Percentiles rank a stretch among this genome's conserved stretches.
Conservation (phyloP, 2,888 invertebrate genomes). For the Orthosia cruda region DNA sequence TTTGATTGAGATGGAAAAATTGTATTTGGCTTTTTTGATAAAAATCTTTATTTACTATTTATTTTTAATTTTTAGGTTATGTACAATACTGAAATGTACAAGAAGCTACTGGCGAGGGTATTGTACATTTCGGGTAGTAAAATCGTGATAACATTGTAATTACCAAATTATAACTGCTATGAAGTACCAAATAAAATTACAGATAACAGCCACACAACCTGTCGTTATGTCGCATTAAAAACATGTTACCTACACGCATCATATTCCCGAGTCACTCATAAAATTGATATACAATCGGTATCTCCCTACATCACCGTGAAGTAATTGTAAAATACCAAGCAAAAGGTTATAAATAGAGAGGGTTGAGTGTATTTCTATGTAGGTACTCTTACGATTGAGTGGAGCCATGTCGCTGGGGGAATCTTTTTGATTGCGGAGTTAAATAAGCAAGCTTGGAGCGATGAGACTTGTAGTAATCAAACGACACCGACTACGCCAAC, state of each 20-base stretch:
- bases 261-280: constrained; percentile 23
- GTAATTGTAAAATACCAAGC: constrained; percentile 17
- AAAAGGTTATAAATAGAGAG: constrained; percentile 31
- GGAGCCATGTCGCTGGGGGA: constrained; percentile 7
- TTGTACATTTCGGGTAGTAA: no score
- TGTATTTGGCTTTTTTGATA: no score
- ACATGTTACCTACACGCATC: not conserved
- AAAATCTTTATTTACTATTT: no score
- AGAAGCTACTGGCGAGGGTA: no score
- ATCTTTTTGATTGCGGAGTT: not conserved
- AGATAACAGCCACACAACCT: not conserved
- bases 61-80: no score
- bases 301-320: constrained; percentile 12
- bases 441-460: not conserved
- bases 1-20: no score
- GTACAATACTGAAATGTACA: no score
- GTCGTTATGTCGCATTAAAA: constrained; percentile 24
- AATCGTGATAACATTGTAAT: not conserved
- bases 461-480: not conserved
- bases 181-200: not conserved
- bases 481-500: no score
- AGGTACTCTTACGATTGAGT: constrained; percentile 5
- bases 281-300: constrained; percentile 38
- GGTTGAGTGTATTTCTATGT: constrained; percentile 57
- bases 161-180: not conserved